Evolutionary conservation across 2,888 invertebrate species (phyloP).

Genomic region (Dynastes maya): DNA sequence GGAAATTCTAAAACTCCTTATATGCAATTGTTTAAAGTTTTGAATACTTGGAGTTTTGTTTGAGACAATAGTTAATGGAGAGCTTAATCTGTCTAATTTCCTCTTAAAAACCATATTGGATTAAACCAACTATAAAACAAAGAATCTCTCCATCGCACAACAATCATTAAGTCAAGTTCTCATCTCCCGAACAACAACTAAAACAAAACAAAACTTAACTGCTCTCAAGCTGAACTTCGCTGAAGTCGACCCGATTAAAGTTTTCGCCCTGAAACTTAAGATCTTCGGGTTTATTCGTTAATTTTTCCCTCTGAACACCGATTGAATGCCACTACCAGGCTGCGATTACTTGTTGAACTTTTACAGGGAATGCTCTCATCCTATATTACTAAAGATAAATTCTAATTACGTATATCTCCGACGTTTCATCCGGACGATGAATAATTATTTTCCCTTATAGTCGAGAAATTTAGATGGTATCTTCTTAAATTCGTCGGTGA

Average conservation of each 20-base stretch:
- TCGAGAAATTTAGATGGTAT: slow-evolving; percentile 14
- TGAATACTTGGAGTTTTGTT: no score
- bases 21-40: no score
- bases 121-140: no score
- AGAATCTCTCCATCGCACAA: neutral
- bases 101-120: no score
- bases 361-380: neutral
- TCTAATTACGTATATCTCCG: slow-evolving; percentile 32
- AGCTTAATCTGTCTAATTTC: no score
- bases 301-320: neutral
- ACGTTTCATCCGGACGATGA: slow-evolving; percentile 33
- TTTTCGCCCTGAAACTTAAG: neutral
- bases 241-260: neutral
- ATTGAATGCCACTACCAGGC: neutral
- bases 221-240: neutral
- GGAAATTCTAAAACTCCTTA: no score
- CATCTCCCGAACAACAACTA: neutral
- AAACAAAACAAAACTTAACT: neutral
- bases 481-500: neutral
- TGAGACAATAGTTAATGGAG: no score
- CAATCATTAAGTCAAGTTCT: neutral
- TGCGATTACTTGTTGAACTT: slow-evolving; percentile 39
- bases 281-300: slow-evolving; percentile 13
- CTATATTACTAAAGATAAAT: slow-evolving; percentile 36
- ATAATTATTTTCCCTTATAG: slow-evolving; percentile 28